Conservation (phyloP, 2,888 invertebrate genomes). For the Cepaea hortensis region DNA sequence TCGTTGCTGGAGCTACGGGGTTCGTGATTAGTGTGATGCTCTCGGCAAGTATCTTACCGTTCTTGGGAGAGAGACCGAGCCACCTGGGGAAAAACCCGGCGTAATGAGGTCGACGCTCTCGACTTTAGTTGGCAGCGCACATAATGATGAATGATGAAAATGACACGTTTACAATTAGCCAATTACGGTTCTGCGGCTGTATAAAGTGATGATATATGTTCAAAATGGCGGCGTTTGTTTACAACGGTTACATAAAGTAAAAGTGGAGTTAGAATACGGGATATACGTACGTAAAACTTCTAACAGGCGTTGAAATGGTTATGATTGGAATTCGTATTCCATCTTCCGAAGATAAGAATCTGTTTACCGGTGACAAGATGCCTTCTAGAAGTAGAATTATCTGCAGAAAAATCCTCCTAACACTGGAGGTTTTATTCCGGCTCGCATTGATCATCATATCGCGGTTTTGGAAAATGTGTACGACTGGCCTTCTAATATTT, state of each 20-base stretch:
- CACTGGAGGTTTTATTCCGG: conserved; percentile 55
- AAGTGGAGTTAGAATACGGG: neutral
- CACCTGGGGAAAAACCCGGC: no score
- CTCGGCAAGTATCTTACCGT: no score
- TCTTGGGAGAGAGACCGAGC: no score
- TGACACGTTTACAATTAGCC: neutral
- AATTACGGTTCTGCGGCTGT: conserved; percentile 12
- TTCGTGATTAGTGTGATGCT: no score
- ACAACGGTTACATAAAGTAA: conserved; percentile 24
- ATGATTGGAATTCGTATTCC: conserved; percentile 28
- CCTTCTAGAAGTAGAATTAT: conserved; percentile 47
- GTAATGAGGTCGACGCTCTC: no score
- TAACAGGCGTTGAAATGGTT: conserved; percentile 6
- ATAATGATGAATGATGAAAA: no score
- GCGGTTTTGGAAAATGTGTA: conserved; percentile 87
- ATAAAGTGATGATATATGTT: neutral
- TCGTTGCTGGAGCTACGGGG: no score
- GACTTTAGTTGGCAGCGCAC: no score
- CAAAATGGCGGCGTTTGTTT: conserved; percentile 44
- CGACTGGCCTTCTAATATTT: conserved; percentile 83
- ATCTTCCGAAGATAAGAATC: conserved; percentile 19
- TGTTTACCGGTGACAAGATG: conserved; percentile 41
- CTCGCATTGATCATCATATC: conserved; percentile 75
- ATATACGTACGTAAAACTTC: neutral
- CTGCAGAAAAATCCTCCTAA: conserved; percentile 51